A percentile compares a stretch with the other conserved stretches of the same genome.
Evolutionary conservation across 1,140 invertebrate species (phyloP).

Genomic region (Leguminivora glycinivorella): DNA sequence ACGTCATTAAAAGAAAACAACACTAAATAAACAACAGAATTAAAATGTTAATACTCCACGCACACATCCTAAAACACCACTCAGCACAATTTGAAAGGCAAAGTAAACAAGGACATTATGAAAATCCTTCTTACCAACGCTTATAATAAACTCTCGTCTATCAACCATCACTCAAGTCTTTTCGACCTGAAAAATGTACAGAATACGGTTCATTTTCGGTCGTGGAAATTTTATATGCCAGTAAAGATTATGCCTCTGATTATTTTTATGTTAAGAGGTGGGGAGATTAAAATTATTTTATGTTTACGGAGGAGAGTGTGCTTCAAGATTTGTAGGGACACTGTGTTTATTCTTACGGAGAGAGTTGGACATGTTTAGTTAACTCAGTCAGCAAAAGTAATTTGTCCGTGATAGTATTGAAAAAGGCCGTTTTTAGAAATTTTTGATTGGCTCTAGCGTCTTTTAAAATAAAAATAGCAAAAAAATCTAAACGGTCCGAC

Average conservation of each 20-base stretch:
- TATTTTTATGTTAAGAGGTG: slow-evolving; percentile 29
- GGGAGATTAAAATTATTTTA: slow-evolving; percentile 28
- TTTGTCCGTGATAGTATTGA: too few relatives aligned
- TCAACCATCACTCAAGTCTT: not conserved
- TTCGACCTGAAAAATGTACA: not conserved
- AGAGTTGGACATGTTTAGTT: not conserved
- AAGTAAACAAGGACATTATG: slow-evolving; percentile 21
- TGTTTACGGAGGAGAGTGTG: slow-evolving; percentile 11
- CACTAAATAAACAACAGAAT: not conserved
- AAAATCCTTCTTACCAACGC: slow-evolving; percentile 20
- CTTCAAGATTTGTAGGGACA: not conserved
- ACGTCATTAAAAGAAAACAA: not conserved
- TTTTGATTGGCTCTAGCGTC: too few relatives aligned
- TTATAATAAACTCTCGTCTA: slow-evolving; percentile 22
- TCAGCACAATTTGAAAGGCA: slow-evolving; percentile 19
- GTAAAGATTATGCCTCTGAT: slow-evolving; percentile 27
- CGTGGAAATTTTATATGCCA: slow-evolving; percentile 4
- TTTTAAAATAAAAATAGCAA: too few relatives aligned
- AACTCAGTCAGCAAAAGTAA: not conserved
- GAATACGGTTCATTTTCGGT: not conserved
- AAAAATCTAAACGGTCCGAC: too few relatives aligned
- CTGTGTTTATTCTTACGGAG: not conserved
- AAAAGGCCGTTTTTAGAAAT: too few relatives aligned
- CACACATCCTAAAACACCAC: not conserved
- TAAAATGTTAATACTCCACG: not conserved